Evolutionary conservation across 1,140 invertebrate genomes (phyloP).

Genomic region (Drosophila obscura): DNA sequence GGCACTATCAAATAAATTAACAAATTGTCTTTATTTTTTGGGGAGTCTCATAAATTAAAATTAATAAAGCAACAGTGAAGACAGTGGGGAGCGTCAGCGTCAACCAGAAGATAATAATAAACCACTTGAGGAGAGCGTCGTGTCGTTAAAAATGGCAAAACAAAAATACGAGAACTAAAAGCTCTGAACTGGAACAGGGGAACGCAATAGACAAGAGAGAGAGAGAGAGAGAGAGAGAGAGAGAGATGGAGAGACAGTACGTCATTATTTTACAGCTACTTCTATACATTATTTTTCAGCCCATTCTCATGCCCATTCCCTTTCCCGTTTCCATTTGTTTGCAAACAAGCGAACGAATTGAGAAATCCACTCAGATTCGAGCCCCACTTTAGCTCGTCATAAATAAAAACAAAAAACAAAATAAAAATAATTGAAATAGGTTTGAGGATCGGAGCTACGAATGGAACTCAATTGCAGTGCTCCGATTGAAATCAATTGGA

Average conservation of each 20-base stretch:
- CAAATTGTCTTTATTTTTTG: slow-evolving; percentile 41
- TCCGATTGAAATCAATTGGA: slow-evolving; percentile 63
- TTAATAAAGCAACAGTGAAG: slow-evolving; percentile 17
- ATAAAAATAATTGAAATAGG: slow-evolving; percentile 59
- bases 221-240: slow-evolving; percentile 32
- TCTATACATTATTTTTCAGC: slow-evolving; percentile 43
- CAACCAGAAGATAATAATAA: not conserved
- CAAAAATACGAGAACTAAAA: slow-evolving; percentile 39
- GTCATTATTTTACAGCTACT: slow-evolving; percentile 66
- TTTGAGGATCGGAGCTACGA: slow-evolving; percentile 58
- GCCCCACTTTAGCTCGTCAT: slow-evolving; percentile 60
- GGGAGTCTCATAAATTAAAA: slow-evolving; percentile 43
- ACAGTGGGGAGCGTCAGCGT: slow-evolving; percentile 7
- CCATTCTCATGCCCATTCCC: slow-evolving; percentile 15
- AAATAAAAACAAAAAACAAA: slow-evolving; percentile 9
- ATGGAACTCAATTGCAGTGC: slow-evolving; percentile 54
- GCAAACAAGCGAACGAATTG: slow-evolving; percentile 48
- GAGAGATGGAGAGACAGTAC: slow-evolving; percentile 26
- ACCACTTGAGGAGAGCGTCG: slow-evolving; percentile 41
- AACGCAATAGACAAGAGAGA: slow-evolving; percentile 11
- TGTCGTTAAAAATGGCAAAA: slow-evolving; percentile 51
- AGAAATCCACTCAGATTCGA: slow-evolving; percentile 22
- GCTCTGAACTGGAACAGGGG: slow-evolving; percentile 65
- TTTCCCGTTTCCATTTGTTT: slow-evolving; percentile 35
- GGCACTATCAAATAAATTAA: slow-evolving; percentile 18